Base-by-base conservation (phyloP, 1,140 invertebrate genomes). In the Lordiphosa stackelbergi region DNA sequence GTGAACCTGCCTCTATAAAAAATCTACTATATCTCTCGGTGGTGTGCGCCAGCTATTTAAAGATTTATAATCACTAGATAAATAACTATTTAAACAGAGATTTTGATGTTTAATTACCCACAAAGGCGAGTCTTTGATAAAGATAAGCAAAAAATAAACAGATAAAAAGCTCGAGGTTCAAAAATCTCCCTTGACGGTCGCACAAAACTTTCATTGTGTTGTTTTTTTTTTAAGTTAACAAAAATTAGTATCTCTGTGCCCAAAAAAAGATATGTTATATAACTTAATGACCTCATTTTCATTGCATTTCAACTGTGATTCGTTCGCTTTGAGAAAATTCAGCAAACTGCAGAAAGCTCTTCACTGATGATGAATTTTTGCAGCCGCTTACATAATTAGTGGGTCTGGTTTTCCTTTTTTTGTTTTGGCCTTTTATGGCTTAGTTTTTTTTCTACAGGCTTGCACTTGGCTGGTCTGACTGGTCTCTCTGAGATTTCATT, bases 241-340 rank as follows among this genome's bases (percentile, higher is more conserved):
- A 31, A 12, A 6, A 11, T 11, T 24, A 28, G 11, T 11, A 12
- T 12, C 24, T 19, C 19, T 24, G 22, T 24, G 22, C 19, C 2
- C 19, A 19, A 4, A 6, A 24, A 24, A 24, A 24, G 5, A 24
- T 2, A 6, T 10, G 61, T 69, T 69, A 52, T 38, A 38, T 59
- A 69, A 69, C 54, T 53, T 19, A 69, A 69, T 69, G 66, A 66
- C 66, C 66, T 69, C 49, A 61, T 61, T 69, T 69, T 69, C 34
- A 54, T 54, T 61, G 56, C 66, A 69, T 49, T 68, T 69, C 56
- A 49, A 54, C 54, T 60, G 43, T 31, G 28, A 69, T 69, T 69
- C 60, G 59, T 68, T 68, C 35, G 28, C 8, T 13, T 22, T 53
- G 31, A 52, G 65, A 68, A 69, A 54, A 43, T 69, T 69, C 31